phyloP scores from a whole-genome alignment of 2,113 vertebrate species.

The Pangasianodon gigas region DNA sequence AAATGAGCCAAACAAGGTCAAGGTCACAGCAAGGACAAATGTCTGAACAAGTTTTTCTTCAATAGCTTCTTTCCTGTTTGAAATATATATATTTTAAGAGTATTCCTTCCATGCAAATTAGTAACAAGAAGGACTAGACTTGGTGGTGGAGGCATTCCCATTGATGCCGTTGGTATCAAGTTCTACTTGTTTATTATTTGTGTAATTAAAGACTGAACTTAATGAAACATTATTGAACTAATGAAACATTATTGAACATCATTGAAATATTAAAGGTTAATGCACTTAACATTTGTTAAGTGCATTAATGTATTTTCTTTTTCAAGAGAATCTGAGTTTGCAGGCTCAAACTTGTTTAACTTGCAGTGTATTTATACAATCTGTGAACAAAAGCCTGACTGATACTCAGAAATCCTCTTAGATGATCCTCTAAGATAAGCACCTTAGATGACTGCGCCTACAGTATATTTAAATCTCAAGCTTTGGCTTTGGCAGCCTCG shows the following conservation, averaged over 20 bases:
- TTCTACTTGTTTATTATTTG: too few relatives aligned
- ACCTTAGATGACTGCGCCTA: background rate
- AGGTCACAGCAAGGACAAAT: too few relatives aligned
- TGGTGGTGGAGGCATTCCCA: too few relatives aligned
- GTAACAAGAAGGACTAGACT: too few relatives aligned
- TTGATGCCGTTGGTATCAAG: too few relatives aligned
- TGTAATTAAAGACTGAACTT: background rate
- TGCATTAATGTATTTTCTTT: background rate
- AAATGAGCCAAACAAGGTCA: too few relatives aligned
- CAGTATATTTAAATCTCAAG: background rate
- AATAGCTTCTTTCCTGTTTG: too few relatives aligned
- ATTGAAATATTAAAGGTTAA: background rate
- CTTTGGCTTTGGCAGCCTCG: background rate
- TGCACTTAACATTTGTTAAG: too few relatives aligned
- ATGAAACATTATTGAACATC: too few relatives aligned
- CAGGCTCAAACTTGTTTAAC: background rate
- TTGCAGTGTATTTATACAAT: background rate
- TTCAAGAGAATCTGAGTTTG: background rate
- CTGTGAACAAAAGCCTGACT: background rate
- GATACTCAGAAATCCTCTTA: constrained; percentile 1
- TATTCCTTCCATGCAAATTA: too few relatives aligned
- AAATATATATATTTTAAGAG: too few relatives aligned
- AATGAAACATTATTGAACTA: background rate
- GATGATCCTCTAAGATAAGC: background rate
- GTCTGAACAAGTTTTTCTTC: too few relatives aligned